phyloP scores from a whole-genome alignment of 92 coral and sea anemone species.

The Phenganax subtilis region DNA sequence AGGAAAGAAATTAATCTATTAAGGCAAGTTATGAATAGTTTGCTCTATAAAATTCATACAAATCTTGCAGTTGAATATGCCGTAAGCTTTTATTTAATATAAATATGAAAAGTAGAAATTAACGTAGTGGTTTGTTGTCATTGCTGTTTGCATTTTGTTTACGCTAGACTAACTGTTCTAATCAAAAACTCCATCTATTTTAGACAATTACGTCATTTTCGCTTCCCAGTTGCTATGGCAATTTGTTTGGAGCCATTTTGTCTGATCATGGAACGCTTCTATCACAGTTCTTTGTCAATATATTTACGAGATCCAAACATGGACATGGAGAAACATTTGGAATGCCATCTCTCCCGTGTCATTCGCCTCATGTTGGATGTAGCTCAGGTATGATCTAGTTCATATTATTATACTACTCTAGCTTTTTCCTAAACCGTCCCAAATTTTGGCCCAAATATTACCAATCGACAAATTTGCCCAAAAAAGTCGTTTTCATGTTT shows the following conservation, averaged over 20 bases:
- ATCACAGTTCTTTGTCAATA: constrained; percentile 56
- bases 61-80: not conserved
- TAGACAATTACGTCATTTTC: constrained; percentile 78
- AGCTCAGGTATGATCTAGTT: constrained; percentile 35
- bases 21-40: not conserved
- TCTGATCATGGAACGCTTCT: constrained; percentile 68
- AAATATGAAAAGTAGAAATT: no score
- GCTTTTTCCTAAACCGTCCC: no score
- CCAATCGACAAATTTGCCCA: no score
- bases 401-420: no score
- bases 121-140: no score
- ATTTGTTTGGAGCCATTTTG: constrained; percentile 64
- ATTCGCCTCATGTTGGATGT: constrained; percentile 56
- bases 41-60: not conserved
- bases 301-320: constrained; percentile 59
- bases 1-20: constrained; percentile 29
- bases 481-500: no score
- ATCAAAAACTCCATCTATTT: not conserved
- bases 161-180: not conserved
- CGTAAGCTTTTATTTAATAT: no score
- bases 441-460: no score
- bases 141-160: no score
- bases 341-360: constrained; percentile 46
- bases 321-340: constrained; percentile 39
- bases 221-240: constrained; percentile 68